Base-by-base conservation (phyloP, 2,113 vertebrate species). In the Caranx ignobilis region DNA sequence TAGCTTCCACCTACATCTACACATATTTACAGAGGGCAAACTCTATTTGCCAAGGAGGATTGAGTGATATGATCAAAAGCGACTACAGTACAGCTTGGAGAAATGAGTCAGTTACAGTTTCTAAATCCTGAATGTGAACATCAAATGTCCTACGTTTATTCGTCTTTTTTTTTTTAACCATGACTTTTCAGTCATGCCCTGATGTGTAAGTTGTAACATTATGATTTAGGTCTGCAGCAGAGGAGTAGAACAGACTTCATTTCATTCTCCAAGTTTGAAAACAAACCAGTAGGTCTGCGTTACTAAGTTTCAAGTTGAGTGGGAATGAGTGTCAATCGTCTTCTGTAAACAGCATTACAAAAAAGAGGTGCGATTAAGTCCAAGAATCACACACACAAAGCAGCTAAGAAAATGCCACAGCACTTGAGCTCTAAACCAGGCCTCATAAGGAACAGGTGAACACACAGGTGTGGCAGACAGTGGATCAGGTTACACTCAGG, bases 401-500 rank as follows among this genome's bases (percentile, higher is more conserved):
- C 2, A 8, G 8, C 16, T 10, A 15, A 26, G 16, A 55, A 15
- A 55, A 31, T 3, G 18, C 35, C 5, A 21, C 12, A 31, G 19
- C 12, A 56, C 75, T 50, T 37, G 32, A 2, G 21, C 26, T 66
- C 4, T 16, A 35, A 35, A 39, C 31, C 13, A 39, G 45, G 34
- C 76, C 19, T 18, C 37, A 32, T 9, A 11, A 34, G 19, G 19
- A 45, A 43, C 48, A 19, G 48, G 50, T 45, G 71, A 83, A 66
- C 37, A 71, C 56, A 68, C 56, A 71, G 89, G 82, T 57, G 82
- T 39, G 68, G 68, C 57, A 61, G 69, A 4, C 26, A 18, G 32
- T 0, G 75, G 80, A 82, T 84, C 54, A n/a, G 26, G 32, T 91
- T 77, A 73, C 79, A 73, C 15, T 50, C 52, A 59, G 10, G 45